phyloP scores from a whole-genome alignment of 2,888 invertebrate species.

The Perithous albicinctus region DNA sequence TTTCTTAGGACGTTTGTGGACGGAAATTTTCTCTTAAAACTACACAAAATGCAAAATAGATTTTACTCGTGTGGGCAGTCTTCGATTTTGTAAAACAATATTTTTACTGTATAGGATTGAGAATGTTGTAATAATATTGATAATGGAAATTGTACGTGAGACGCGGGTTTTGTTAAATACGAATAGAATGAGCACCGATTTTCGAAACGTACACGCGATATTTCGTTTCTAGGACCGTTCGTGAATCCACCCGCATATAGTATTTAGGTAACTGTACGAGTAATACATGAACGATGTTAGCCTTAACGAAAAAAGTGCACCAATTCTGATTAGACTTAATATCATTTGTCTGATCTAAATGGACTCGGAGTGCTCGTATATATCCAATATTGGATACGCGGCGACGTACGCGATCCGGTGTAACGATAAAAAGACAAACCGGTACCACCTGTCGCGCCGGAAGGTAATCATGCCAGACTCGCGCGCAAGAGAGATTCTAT shows the following conservation, averaged over 20 bases:
- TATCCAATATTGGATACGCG: constrained; percentile 28
- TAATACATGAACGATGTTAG: background rate
- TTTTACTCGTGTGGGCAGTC: no score
- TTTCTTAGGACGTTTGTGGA: no score
- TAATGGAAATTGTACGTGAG: background rate
- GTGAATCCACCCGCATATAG: constrained; percentile 22
- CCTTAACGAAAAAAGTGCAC: constrained; percentile 13
- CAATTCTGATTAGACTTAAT: constrained; percentile 69
- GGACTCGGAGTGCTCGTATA: constrained; percentile 63
- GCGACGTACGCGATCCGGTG: constrained; percentile 68
- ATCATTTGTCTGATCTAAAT: constrained; percentile 69
- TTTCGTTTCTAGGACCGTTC: background rate
- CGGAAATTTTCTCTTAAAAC: no score
- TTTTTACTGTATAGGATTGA: background rate
- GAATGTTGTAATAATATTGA: background rate
- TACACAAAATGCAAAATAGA: no score
- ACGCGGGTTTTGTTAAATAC: background rate
- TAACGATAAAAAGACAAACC: constrained; percentile 72
- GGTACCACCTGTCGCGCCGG: constrained; percentile 72
- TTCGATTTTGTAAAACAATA: background rate
- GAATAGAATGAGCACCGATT: background rate
- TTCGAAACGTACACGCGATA: background rate
- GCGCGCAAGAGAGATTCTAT: constrained; percentile 73
- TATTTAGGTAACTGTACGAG: background rate
- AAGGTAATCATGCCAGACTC: constrained; percentile 68